These are phyloP conservation scores for Andrena cerasifolii DNA, from an alignment of 1,140 invertebrate genomes.

Conservation along the genomic window DNA sequence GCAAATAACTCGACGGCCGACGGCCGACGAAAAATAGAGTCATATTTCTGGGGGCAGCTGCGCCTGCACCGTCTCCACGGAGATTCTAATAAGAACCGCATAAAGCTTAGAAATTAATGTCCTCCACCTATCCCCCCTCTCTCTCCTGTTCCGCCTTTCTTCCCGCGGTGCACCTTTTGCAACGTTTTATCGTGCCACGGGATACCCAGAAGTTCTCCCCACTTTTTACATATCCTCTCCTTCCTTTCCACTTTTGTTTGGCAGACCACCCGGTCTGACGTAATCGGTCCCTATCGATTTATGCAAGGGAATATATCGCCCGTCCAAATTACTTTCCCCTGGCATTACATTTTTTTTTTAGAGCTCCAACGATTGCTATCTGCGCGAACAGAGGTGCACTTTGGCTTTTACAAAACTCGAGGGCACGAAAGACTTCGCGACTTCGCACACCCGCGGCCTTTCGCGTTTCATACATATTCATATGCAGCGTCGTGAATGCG, in stretches of 20 bases:
- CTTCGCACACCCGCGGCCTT: neutral
- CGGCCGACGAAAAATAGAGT: slow-evolving; percentile 68
- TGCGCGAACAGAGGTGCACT: too few relatives aligned
- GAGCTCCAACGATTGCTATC: too few relatives aligned
- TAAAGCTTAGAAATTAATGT: slow-evolving; percentile 73
- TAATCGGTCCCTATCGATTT: slow-evolving; percentile 64
- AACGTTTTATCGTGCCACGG: slow-evolving; percentile 29
- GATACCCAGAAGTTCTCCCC: slow-evolving; percentile 42
- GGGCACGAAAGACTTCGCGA: too few relatives aligned
- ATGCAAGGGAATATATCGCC: slow-evolving; percentile 46
- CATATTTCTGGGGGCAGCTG: slow-evolving; percentile 70
- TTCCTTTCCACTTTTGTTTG: slow-evolving; percentile 11
- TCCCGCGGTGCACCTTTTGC: slow-evolving; percentile 9
- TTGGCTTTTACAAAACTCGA: too few relatives aligned
- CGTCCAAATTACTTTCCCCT: slow-evolving; percentile 8
- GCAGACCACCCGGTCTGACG: slow-evolving; percentile 52
- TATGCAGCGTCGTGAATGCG: slow-evolving; percentile 14
- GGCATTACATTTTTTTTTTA: too few relatives aligned
- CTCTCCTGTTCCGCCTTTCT: neutral
- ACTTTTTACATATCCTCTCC: slow-evolving; percentile 7
- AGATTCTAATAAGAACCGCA: slow-evolving; percentile 73
- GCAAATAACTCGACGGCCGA: slow-evolving; percentile 66
- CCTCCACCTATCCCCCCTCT: slow-evolving; percentile 60
- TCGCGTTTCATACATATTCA: slow-evolving; percentile 51
- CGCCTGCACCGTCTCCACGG: slow-evolving; percentile 54